phyloP scores from a whole-genome alignment of 2,113 vertebrate species.

The Microtus oregoni region DNA sequence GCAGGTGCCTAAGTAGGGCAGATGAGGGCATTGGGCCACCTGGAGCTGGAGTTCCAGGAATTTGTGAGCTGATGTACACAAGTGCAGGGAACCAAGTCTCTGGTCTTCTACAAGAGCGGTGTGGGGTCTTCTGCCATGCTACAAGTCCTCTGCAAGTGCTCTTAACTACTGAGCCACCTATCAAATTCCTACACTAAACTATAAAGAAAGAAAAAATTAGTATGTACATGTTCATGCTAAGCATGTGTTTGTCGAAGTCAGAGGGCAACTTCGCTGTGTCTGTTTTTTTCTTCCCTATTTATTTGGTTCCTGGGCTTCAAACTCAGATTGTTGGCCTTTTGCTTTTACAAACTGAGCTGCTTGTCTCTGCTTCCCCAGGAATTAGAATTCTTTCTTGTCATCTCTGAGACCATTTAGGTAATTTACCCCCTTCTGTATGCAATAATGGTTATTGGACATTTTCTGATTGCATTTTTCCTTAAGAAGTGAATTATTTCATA shows the following conservation, averaged over 20 bases:
- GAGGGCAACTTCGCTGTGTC: not conserved
- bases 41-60: not conserved
- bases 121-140: no score
- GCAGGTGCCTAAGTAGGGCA: not conserved
- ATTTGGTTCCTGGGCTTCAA: not conserved
- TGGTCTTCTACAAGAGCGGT: not conserved
- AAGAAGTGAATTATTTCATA: conserved; percentile 36
- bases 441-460: not conserved
- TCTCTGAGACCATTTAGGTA: not conserved
- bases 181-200: not conserved
- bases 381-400: not conserved
- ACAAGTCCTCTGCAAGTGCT: not conserved
- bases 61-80: no score
- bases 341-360: not conserved
- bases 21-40: not conserved
- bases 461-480: not conserved
- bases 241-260: not conserved
- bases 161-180: not conserved
- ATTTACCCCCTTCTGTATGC: not conserved
- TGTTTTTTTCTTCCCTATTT: not conserved
- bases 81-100: not conserved
- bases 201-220: not conserved
- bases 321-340: not conserved
- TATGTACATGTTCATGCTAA: not conserved
- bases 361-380: not conserved